Evolutionary conservation across 2,113 vertebrate genomes (phyloP).

Genomic region (Zosterops pallidus): DNA sequence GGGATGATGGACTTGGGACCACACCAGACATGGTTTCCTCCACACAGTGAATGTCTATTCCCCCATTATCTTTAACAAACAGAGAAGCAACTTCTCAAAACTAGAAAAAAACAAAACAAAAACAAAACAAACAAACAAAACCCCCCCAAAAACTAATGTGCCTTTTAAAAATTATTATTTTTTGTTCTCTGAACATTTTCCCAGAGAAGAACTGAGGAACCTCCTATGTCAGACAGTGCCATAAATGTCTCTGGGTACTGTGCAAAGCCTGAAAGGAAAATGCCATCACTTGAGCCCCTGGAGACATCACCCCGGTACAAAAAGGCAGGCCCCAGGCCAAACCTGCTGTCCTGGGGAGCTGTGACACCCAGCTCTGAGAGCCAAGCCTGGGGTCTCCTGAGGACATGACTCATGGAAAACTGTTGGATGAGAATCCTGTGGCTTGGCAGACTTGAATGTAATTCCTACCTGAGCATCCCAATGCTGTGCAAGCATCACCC

Average conservation of each 20-base stretch:
- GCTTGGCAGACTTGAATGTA: background rate
- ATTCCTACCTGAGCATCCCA: background rate
- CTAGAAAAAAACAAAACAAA: background rate
- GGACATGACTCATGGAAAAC: background rate
- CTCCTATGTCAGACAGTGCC: background rate
- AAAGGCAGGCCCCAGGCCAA: background rate
- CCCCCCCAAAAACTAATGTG: background rate
- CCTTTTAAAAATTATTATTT: background rate
- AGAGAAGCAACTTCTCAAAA: background rate
- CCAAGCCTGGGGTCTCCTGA: background rate
- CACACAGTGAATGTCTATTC: background rate
- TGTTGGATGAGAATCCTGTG: background rate
- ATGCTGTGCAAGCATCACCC: background rate
- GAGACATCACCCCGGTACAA: background rate
- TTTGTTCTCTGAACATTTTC: slow-evolving; percentile 7
- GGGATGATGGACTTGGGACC: background rate
- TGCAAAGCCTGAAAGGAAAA: slow-evolving; percentile 5
- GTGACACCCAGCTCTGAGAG: background rate
- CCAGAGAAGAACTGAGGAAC: slow-evolving; percentile 10
- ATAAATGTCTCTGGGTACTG: background rate
- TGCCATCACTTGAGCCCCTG: background rate
- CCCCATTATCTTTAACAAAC: background rate
- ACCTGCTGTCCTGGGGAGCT: background rate
- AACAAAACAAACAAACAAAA: background rate
- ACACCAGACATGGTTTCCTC: background rate